These are phyloP conservation scores for Uria lomvia DNA, from an alignment of 2,113 vertebrate species.

Conservation along the genomic window DNA sequence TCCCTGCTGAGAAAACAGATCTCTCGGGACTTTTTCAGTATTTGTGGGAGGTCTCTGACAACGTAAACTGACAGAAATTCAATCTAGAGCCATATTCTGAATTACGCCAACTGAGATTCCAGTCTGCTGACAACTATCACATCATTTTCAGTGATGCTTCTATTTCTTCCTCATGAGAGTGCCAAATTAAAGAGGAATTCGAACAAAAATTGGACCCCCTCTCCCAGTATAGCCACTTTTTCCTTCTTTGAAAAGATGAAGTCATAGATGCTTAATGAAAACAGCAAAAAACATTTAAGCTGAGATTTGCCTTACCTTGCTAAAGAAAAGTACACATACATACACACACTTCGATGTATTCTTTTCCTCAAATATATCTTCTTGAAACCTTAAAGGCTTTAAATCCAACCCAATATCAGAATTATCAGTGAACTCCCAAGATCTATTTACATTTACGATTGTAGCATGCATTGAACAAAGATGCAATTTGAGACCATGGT, in stretches of 20 bases:
- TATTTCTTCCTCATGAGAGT: neutral
- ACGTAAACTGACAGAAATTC: neutral
- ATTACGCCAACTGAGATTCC: neutral
- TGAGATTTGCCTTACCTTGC: neutral
- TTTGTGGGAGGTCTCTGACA: neutral
- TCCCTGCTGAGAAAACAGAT: neutral
- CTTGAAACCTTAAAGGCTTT: neutral
- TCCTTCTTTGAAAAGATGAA: neutral
- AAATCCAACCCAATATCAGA: neutral
- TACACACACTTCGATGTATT: neutral
- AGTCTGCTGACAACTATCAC: neutral
- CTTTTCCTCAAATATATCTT: neutral
- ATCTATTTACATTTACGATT: neutral
- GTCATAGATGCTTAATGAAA: neutral
- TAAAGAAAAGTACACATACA: neutral
- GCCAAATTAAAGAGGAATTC: neutral
- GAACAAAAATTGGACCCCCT: neutral
- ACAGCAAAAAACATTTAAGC: neutral
- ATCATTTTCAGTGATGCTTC: neutral
- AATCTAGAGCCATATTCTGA: neutral
- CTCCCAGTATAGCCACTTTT: neutral
- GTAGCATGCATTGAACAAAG: neutral
- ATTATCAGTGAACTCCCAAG: neutral
- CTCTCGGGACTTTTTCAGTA: neutral
- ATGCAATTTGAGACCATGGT: accelerated